Evolutionary conservation across 2,797 vertebrate species (phyloP).

Genomic region (Rhinichthys osculus): DNA sequence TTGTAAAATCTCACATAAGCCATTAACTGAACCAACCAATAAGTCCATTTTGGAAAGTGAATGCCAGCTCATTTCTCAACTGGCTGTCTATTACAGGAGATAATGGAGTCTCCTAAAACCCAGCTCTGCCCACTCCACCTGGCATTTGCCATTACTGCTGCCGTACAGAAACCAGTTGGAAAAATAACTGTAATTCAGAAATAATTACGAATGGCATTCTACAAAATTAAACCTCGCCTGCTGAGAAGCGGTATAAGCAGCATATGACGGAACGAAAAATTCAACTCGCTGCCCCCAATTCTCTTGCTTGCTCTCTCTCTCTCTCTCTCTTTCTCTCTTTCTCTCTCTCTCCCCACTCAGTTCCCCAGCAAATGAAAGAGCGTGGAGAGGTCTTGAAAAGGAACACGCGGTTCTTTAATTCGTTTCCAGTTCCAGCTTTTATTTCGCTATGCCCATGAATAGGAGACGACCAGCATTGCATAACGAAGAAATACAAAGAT

Average conservation of each 20-base stretch:
- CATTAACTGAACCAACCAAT: constrained; percentile 41
- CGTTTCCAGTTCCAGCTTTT: constrained; percentile 18
- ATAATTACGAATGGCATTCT: constrained; percentile 50
- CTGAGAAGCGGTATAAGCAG: constrained; percentile 33
- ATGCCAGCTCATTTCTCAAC: constrained; percentile 41
- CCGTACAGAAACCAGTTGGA: constrained; percentile 23
- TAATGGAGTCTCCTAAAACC: constrained; percentile 47
- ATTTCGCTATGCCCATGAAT: neutral
- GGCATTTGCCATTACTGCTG: constrained; percentile 44
- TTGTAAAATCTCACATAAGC: constrained; percentile 33
- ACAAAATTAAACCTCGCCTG: constrained; percentile 42
- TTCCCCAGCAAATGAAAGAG: constrained; percentile 22
- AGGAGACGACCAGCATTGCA: neutral
- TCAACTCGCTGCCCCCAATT: constrained; percentile 35
- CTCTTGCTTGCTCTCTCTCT: neutral
- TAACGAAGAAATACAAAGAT: constrained; percentile 14
- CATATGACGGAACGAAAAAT: constrained; percentile 34
- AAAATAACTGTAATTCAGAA: constrained; percentile 53
- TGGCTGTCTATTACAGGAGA: constrained; percentile 43
- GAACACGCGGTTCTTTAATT: constrained; percentile 50
- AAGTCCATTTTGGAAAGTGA: constrained; percentile 37
- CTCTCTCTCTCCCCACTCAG: neutral
- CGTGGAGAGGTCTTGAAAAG: constrained; percentile 41
- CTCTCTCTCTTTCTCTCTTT: neutral
- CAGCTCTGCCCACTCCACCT: constrained; percentile 30